phyloP scores from a whole-genome alignment of 2,888 invertebrate species.

The Cephus sareptanus region DNA sequence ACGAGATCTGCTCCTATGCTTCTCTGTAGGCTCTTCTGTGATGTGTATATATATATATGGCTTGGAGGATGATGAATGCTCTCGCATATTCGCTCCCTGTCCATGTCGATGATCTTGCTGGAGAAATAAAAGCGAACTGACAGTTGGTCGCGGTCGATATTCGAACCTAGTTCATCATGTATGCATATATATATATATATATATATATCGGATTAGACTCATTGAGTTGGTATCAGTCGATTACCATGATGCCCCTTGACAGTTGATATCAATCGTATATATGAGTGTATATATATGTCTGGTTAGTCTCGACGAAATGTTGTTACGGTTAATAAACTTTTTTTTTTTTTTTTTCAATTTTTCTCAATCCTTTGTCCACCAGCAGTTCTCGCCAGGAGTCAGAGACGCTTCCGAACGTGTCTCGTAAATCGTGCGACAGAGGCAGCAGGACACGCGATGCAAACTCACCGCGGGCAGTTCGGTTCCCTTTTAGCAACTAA shows the following conservation, averaged over 20 bases:
- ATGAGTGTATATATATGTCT: too few relatives aligned
- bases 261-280: neutral
- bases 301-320: too few relatives aligned
- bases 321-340: neutral
- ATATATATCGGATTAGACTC: neutral
- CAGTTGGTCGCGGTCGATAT: neutral
- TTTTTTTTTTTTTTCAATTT: neutral
- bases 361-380: neutral
- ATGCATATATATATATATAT: neutral
- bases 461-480: conserved; percentile 21
- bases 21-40: neutral
- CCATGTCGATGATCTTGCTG: neutral
- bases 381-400: neutral
- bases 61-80: conserved; percentile 34
- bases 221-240: neutral
- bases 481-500: neutral
- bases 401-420: conserved; percentile 8
- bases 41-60: neutral
- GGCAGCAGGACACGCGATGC: conserved; percentile 30
- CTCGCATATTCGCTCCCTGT: conserved; percentile 20
- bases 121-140: neutral
- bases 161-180: neutral
- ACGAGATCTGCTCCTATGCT: neutral
- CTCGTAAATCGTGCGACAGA: conserved; percentile 29
- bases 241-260: neutral